A percentile compares a stretch with the other conserved stretches of the same genome.
phyloP scores from a whole-genome alignment of 2,113 vertebrate species.

The Phrynocephalus versicolor region DNA sequence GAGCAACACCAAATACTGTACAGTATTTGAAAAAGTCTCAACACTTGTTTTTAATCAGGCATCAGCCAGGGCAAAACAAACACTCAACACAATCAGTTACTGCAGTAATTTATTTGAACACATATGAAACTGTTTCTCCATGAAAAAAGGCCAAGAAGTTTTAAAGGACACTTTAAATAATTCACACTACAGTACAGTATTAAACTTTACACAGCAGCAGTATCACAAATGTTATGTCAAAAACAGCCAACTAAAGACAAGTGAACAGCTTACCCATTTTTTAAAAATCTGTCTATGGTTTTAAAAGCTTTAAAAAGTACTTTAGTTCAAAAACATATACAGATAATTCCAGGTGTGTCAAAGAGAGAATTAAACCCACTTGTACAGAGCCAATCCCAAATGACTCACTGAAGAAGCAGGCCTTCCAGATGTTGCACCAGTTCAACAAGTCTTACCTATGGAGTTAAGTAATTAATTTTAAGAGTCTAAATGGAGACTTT shows the following conservation, averaged over 20 bases:
- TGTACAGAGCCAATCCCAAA: too few species aligned
- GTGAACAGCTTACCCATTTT: too few species aligned
- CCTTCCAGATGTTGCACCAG: too few species aligned
- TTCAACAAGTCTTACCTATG: too few species aligned
- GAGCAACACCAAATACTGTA: not conserved
- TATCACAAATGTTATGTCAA: not conserved
- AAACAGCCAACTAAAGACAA: not conserved
- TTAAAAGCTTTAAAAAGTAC: too few species aligned
- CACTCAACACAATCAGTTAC: not conserved
- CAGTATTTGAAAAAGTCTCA: constrained; percentile 25
- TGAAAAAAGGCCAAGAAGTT: not conserved
- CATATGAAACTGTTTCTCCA: not conserved
- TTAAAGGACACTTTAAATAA: not conserved
- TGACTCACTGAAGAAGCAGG: too few species aligned
- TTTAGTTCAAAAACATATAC: too few species aligned
- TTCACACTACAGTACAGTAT: not conserved
- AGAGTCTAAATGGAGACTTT: too few species aligned
- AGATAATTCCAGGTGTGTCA: too few species aligned
- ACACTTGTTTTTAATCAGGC: not conserved
- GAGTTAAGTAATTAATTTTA: too few species aligned
- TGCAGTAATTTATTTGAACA: not conserved
- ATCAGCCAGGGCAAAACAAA: not conserved
- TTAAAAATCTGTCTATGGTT: too few species aligned
- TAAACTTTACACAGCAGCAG: not conserved
- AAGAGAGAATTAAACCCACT: too few species aligned